Evolutionary conservation across 2,888 invertebrate species (phyloP).

Genomic region (Ophraella communa): DNA sequence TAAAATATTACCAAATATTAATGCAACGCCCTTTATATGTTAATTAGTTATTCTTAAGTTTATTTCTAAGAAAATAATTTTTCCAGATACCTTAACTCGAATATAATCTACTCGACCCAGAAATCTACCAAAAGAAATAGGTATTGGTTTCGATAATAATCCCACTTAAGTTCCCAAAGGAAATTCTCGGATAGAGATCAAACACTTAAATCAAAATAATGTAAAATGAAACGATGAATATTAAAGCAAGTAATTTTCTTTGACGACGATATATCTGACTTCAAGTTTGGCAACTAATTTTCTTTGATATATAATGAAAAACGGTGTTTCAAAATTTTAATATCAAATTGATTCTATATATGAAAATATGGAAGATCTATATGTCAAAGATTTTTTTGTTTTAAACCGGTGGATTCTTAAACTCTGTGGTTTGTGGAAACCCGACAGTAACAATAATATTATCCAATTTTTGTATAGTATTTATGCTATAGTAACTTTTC

Average conservation of each 20-base stretch:
- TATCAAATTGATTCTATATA: neutral
- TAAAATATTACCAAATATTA: too few species aligned
- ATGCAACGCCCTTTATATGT: too few species aligned
- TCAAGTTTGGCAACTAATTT: neutral
- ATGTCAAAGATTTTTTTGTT: conserved; percentile 47
- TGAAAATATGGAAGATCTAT: conserved; percentile 26
- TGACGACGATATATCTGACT: neutral
- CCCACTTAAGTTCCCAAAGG: neutral
- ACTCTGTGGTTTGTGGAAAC: conserved; percentile 51
- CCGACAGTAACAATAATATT: conserved; percentile 40
- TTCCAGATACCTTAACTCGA: too few species aligned
- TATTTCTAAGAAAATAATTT: too few species aligned
- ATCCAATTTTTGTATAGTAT: conserved; percentile 42
- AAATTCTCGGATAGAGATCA: neutral
- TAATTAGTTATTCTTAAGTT: too few species aligned
- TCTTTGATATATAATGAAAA: neutral
- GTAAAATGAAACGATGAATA: neutral
- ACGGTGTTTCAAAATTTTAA: neutral
- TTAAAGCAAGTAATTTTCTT: neutral
- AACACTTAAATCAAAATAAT: neutral
- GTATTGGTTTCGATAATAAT: neutral
- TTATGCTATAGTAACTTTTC: conserved; percentile 46
- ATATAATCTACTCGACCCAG: neutral
- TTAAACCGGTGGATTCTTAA: conserved; percentile 50
- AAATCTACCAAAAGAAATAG: neutral